Conservation (phyloP, 2,113 vertebrate genomes). For the Ciconia stormi region DNA sequence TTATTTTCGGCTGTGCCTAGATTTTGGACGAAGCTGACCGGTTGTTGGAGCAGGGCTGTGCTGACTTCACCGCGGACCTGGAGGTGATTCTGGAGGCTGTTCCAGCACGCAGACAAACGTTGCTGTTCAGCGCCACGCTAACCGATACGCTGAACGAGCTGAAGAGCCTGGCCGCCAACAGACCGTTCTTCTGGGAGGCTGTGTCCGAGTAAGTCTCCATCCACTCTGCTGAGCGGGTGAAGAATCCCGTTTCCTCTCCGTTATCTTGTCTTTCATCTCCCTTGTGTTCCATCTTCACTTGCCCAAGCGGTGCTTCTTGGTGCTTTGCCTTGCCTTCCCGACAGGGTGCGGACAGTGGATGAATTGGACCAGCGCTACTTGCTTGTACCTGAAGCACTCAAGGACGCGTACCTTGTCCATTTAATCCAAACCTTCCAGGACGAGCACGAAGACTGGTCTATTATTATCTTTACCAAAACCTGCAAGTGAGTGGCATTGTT, state of each 20-base stretch:
- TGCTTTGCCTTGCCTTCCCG: not conserved
- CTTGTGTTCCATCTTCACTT: rapidly evolving
- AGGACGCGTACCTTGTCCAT: slow-evolving; percentile 92
- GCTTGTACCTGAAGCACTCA: slow-evolving; percentile 90
- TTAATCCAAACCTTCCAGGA: slow-evolving; percentile 91
- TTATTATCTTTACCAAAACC: slow-evolving; percentile 94
- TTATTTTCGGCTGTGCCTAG: not conserved
- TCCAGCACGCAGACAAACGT: slow-evolving; percentile 82
- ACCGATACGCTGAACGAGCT: slow-evolving; percentile 87
- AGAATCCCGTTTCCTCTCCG: rapidly evolving
- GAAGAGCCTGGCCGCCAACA: slow-evolving; percentile 84
- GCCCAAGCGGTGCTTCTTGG: not conserved
- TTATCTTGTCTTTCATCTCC: rapidly evolving
- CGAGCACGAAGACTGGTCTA: slow-evolving; percentile 88
- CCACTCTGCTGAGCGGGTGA: rapidly evolving
- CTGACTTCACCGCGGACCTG: slow-evolving; percentile 90
- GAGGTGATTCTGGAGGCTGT: slow-evolving; percentile 82
- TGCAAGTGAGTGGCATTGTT: slow-evolving; percentile 85
- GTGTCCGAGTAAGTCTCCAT: slow-evolving; percentile 79
- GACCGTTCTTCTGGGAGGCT: slow-evolving; percentile 94
- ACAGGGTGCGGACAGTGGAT: slow-evolving; percentile 87
- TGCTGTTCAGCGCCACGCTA: slow-evolving; percentile 94
- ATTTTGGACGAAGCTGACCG: slow-evolving; percentile 93
- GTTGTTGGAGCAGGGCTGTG: slow-evolving; percentile 90
- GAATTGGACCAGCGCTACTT: slow-evolving; percentile 90